Percentiles rank a stretch among this genome's conserved stretches.
Conservation (phyloP, 1,140 invertebrate species). For the Drosophila subobscura region DNA sequence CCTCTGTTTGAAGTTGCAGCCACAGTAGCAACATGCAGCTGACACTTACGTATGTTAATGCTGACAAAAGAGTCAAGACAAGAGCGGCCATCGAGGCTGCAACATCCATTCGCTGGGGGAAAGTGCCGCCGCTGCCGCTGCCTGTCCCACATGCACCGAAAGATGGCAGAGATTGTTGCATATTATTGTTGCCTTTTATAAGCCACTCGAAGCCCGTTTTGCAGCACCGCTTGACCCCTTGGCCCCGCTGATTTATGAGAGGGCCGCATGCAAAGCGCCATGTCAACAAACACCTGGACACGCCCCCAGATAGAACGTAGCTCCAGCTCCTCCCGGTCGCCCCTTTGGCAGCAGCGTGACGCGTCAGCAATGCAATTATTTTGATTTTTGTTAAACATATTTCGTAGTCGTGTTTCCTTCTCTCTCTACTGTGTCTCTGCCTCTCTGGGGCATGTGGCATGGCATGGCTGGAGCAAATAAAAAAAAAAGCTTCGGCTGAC, state of each 20-base stretch:
- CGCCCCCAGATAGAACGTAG: slow-evolving; percentile 4
- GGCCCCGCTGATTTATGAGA: slow-evolving; percentile 64
- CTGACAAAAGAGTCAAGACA: slow-evolving; percentile 77
- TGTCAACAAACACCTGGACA: slow-evolving; percentile 51
- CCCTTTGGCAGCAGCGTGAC: slow-evolving; percentile 33
- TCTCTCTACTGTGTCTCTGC: background rate
- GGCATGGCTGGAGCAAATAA: slow-evolving; percentile 74
- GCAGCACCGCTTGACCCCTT: slow-evolving; percentile 67
- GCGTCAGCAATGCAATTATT: slow-evolving; percentile 78
- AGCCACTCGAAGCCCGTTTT: slow-evolving; percentile 7
- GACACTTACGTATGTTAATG: slow-evolving; percentile 83
- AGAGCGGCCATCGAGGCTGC: slow-evolving; percentile 41
- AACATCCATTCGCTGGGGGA: slow-evolving; percentile 42
- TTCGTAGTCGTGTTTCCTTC: slow-evolving; percentile 16
- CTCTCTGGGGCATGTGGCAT: slow-evolving; percentile 17
- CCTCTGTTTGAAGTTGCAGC: slow-evolving; percentile 1
- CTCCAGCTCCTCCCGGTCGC: slow-evolving; percentile 6
- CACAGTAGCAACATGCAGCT: slow-evolving; percentile 75
- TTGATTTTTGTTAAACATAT: slow-evolving; percentile 66
- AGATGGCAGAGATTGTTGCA: no score
- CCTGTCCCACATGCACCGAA: background rate
- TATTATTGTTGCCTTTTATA: background rate
- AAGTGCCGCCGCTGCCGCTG: slow-evolving; percentile 26
- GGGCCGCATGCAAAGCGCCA: slow-evolving; percentile 49
- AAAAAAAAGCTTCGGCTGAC: slow-evolving; percentile 50